Evolutionary conservation across 2,113 vertebrate species (phyloP), one percentile per base, ranked within the genome.

Genomic region (Lagopus leucura): DNA sequence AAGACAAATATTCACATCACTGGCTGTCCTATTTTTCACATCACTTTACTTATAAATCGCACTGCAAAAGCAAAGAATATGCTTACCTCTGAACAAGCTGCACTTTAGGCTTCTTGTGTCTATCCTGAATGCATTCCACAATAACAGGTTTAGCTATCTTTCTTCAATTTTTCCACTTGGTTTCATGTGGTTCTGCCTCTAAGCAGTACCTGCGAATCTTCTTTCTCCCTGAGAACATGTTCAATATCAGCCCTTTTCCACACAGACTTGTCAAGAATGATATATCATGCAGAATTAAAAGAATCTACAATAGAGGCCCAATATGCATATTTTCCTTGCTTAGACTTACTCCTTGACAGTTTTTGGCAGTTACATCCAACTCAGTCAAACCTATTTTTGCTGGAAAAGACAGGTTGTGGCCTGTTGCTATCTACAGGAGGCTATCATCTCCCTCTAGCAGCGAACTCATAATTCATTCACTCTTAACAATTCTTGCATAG

Each of bases 41-140:
- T 30, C 3, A 13, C 14, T 86, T 64, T 66, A 8, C 47, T 83
- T 75, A 5, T 47, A 27, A 79, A 25, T 48, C 55, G 11, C 25
- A 38, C 27, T 80, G 21, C 12, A 63, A 85, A 92, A 87, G 22
- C n/a, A 57, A 79, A 12, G 30, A 43, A 54, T 27, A 42, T 32
- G 36, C 17, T 32, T 42, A n/a, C 5, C 47, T 45, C 43, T 72
- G 43, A 69, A 10, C 18, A 77, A 87, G 19, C 18, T 42, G 11
- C 14, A 28, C 17, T 76, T 67, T 4, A 32, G 8, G 3, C 1
- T 60, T 16, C 4, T 0, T 42, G 10, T 32, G 20, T 50, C 71
- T 28, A 20, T n/a, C 18, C 22, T 4, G 21, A 76, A 58, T 16
- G 3, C 17, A 63, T 10, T 9, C 21, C 19, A 54, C n/a, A 63